Percentiles rank a stretch among this genome's conserved stretches.
phyloP scores from a whole-genome alignment of 2,888 invertebrate genomes.

The Cryptocephalus primarius region DNA sequence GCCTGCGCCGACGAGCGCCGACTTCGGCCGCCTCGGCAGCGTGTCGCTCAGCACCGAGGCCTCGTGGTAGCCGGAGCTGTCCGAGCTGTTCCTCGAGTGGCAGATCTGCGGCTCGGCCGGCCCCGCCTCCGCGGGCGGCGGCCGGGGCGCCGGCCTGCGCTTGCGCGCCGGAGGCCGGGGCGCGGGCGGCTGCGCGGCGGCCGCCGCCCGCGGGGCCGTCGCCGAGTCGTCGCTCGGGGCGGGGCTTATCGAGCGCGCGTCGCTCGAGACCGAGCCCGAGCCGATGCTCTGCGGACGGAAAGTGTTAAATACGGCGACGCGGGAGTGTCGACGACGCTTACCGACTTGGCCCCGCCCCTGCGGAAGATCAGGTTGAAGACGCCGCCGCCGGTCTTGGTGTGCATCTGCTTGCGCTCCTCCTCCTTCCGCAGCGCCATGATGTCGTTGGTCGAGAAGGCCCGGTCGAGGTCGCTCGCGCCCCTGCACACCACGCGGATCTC shows the following conservation, averaged over 20 bases:
- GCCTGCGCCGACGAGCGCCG: slow-evolving; percentile 19
- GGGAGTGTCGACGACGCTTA: slow-evolving; percentile 21
- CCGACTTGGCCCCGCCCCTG: slow-evolving; percentile 29
- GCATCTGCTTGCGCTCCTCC: slow-evolving; percentile 44
- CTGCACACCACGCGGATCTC: slow-evolving; percentile 51
- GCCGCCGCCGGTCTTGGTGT: slow-evolving; percentile 38
- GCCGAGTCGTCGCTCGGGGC: slow-evolving; percentile 48
- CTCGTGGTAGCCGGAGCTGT: slow-evolving; percentile 63
- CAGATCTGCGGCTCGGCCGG: slow-evolving; percentile 33
- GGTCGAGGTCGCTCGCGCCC: slow-evolving; percentile 40
- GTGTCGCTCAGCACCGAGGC: slow-evolving; percentile 52
- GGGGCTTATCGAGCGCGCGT: slow-evolving; percentile 42
- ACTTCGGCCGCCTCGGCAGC: slow-evolving; percentile 31
- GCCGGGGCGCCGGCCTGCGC: slow-evolving; percentile 44
- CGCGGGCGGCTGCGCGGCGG: slow-evolving; percentile 30
- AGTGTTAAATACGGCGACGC: no score
- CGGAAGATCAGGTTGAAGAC: slow-evolving; percentile 45
- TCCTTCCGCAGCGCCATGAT: slow-evolving; percentile 47
- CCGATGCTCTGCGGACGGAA: slow-evolving; percentile 29
- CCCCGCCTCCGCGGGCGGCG: slow-evolving; percentile 9
- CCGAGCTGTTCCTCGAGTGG: slow-evolving; percentile 62
- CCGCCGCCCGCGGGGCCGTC: slow-evolving; percentile 30
- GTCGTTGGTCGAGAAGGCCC: slow-evolving; percentile 37
- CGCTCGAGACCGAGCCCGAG: slow-evolving; percentile 35
- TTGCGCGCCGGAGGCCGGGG: slow-evolving; percentile 45